Evolutionary conservation across 2,888 invertebrate genomes (phyloP), one percentile per base, ranked within the genome.

Genomic region (Lingula anatina): DNA sequence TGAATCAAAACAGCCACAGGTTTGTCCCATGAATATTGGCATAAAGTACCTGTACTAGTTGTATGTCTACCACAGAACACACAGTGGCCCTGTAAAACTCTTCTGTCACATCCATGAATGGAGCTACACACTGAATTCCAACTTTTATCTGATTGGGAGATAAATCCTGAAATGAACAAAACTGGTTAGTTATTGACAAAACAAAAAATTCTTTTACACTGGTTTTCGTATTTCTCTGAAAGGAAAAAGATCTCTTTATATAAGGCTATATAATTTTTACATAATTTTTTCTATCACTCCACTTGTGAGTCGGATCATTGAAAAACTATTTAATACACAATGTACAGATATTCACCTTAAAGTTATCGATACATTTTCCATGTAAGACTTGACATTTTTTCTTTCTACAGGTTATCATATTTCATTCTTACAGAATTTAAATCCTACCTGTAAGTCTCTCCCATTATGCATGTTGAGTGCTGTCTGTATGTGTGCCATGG

Each of bases 81-180:
- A 87, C 79, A 48, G 80, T 78, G 5, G 83, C 87, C 7, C 88
- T 80, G 66, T 83, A 83, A 56, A 72, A 78, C 12, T 61, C 60
- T 25, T 53, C 54, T 1, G 60, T 60, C 7, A 64, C 59, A 27
- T 76, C 76, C 42, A 79, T 77, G 1, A 74, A 71, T 2, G 68
- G 68, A 24, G 70, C 69, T 26, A 57, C 64, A 53, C 61, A 61
- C 44, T 59, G 55, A 44, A 52, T 49, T 2, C 63, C 64, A 1
- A 49, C 50, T 25, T 51, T 26, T 26, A 56, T 31, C 9, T 12
- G 15, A 9, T 31, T 31, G 35, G 15, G 15, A 31, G 35, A 31
- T 31, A n/a, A 9, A 31, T 12, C 9, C 35, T 31, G 15, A 31
- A 31, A 12, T 9, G 35, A 31, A 31, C 15, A 12, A 31, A 31